Base-by-base conservation (phyloP, 1,140 invertebrate species). In the Drosophila setifemur region DNA sequence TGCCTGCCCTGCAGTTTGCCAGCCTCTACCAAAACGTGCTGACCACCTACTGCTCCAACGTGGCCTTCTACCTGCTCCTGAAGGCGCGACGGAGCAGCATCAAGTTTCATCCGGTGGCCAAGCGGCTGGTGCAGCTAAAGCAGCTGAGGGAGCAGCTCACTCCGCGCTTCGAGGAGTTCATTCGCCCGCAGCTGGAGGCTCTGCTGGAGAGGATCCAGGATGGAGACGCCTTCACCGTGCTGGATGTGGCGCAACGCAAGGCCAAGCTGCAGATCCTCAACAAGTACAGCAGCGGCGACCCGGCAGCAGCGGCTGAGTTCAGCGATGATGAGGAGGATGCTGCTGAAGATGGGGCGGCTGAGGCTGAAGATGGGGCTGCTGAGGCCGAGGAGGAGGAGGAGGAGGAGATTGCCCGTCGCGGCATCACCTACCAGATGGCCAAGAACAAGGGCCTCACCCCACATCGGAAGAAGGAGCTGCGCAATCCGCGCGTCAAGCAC, bases 401-500 rank as follows among this genome's bases (percentile, higher is more conserved):
- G 3, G 78, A 89, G 33, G 70, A 83, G 31, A 55, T 74, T 31
- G 57, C 79, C 33, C 97, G 96, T 85, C 92, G 97, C 79, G 93
- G 93, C 44, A 98, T 98, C 70, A 98, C 95, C 11, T 97, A 97
- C 90, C 93, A 98, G 93, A 98, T 98, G 81, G 94, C 95, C 5
- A 98, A 98, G 91, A 99, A 99, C 85, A 98, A 97, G 91, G 97
- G 97, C 29, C 92, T 99, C 1, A 98, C 95, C 29, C 96, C 97
- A 7, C 92, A 95, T 68, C 93, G 96, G 54, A 98, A 96, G 88
- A 98, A 98, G 89, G 97, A 98, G 88, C 93, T 95, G 73, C 93
- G 96, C 68, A 99, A 99, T 94, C 97, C 98, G 0, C 92, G 98
- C 82, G 97, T 99, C 0, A 98, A 98, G 89, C 95, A 98, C 90